phyloP scores from a whole-genome alignment of 2,797 vertebrate species.

The Scarus forsteni region DNA sequence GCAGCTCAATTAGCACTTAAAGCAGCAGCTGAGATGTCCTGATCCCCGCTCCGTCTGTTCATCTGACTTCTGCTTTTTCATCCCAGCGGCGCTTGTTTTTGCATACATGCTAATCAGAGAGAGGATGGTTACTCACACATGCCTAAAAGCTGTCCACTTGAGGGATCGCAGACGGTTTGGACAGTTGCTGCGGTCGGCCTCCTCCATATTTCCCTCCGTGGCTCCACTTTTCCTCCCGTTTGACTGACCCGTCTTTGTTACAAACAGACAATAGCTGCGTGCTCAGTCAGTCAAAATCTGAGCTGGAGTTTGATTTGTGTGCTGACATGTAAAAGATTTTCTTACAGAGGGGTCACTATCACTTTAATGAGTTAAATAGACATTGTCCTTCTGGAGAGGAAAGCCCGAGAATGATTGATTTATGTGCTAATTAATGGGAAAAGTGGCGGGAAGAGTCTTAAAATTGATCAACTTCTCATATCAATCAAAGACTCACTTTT shows the following conservation, averaged over 20 bases:
- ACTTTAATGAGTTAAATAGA: slow-evolving; percentile 43
- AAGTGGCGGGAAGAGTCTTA: slow-evolving; percentile 1
- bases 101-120: slow-evolving; percentile 53
- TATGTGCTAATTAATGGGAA: slow-evolving; percentile 32
- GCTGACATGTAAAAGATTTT: slow-evolving; percentile 61
- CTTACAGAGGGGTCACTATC: slow-evolving; percentile 34
- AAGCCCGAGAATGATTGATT: not conserved
- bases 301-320: slow-evolving; percentile 41
- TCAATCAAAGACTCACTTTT: not conserved
- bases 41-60: slow-evolving; percentile 52
- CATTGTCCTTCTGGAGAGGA: not conserved
- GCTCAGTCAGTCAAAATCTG: slow-evolving; percentile 8
- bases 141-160: slow-evolving; percentile 31
- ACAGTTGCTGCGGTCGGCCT: slow-evolving; percentile 8
- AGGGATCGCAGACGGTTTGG: slow-evolving; percentile 14
- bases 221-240: not conserved
- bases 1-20: slow-evolving; percentile 78
- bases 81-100: slow-evolving; percentile 54
- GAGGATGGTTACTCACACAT: slow-evolving; percentile 26
- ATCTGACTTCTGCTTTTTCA: slow-evolving; percentile 12
- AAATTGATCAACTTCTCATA: slow-evolving; percentile 7
- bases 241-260: slow-evolving; percentile 41
- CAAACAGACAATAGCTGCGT: slow-evolving; percentile 27
- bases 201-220: not conserved
- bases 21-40: slow-evolving; percentile 70